These are phyloP conservation scores for Anastrepha ludens DNA, from an alignment of 1,140 invertebrate species.

Conservation along the genomic window DNA sequence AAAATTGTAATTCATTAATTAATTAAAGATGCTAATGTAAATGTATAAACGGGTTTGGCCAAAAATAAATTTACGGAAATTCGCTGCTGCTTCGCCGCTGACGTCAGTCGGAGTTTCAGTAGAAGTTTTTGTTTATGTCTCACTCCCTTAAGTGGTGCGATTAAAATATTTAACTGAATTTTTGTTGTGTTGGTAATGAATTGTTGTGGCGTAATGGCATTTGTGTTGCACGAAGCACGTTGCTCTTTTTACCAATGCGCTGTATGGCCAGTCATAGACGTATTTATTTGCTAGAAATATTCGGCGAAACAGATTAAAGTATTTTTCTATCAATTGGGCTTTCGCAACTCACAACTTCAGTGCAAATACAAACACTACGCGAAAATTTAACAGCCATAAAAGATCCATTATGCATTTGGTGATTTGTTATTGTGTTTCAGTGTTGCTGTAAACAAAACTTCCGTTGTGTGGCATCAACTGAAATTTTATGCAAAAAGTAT, in stretches of 20 bases:
- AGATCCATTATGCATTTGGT: too few relatives aligned
- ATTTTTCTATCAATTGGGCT: too few relatives aligned
- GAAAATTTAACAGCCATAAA: too few relatives aligned
- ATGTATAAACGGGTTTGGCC: background rate
- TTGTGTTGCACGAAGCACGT: background rate
- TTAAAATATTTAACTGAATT: background rate
- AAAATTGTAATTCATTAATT: slow-evolving; percentile 37
- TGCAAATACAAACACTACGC: too few relatives aligned
- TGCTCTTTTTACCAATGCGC: background rate
- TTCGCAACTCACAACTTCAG: too few relatives aligned
- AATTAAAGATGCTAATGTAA: slow-evolving; percentile 28
- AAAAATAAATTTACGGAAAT: slow-evolving; percentile 4
- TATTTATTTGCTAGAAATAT: background rate
- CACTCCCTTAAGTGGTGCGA: background rate
- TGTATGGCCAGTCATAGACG: background rate
- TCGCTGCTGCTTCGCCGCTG: background rate
- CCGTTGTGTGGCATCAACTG: too few relatives aligned
- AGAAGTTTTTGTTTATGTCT: background rate
- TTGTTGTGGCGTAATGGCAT: too few relatives aligned
- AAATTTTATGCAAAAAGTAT: too few relatives aligned
- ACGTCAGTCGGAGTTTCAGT: background rate
- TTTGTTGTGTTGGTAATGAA: background rate
- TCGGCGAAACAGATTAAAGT: too few relatives aligned
- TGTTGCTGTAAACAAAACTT: too few relatives aligned
- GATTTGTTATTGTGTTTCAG: too few relatives aligned